These are phyloP conservation scores for Delphinapterus leucas DNA, from an alignment of 2,113 vertebrate genomes.

Conservation along the genomic window DNA sequence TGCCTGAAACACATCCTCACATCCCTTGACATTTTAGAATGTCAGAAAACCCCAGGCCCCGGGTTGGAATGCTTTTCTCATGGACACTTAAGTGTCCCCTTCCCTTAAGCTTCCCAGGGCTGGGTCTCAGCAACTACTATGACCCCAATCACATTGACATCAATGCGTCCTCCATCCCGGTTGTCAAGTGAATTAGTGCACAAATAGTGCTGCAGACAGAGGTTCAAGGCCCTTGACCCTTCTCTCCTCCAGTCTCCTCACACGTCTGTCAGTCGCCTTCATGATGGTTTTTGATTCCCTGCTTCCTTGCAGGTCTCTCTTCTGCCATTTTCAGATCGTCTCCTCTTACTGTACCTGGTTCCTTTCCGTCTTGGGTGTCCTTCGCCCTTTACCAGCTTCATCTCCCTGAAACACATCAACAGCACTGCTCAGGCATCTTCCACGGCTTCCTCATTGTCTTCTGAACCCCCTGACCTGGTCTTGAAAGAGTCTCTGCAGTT, in stretches of 20 bases:
- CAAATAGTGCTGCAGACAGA: neutral
- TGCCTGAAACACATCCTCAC: neutral
- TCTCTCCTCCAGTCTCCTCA: neutral
- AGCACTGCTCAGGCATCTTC: neutral
- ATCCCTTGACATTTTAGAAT: neutral
- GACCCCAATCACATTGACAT: neutral
- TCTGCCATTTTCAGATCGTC: neutral
- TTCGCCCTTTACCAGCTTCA: neutral
- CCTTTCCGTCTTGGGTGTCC: neutral
- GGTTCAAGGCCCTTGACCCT: neutral
- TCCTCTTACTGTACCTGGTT: neutral
- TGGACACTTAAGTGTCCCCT: neutral
- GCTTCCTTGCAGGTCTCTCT: neutral
- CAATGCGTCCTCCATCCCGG: neutral
- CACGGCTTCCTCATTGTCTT: neutral
- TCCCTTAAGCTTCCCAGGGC: neutral
- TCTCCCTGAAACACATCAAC: neutral
- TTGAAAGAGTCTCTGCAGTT: neutral
- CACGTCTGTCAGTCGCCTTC: fast-evolving
- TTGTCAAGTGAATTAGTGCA: neutral
- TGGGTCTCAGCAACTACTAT: neutral
- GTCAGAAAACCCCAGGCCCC: neutral
- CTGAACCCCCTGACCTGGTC: neutral
- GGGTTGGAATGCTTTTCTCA: neutral
- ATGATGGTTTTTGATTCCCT: neutral